Percentiles rank a stretch among this genome's conserved stretches.
phyloP scores from a whole-genome alignment of 2,797 vertebrate species.

The Onychomys torridus region DNA sequence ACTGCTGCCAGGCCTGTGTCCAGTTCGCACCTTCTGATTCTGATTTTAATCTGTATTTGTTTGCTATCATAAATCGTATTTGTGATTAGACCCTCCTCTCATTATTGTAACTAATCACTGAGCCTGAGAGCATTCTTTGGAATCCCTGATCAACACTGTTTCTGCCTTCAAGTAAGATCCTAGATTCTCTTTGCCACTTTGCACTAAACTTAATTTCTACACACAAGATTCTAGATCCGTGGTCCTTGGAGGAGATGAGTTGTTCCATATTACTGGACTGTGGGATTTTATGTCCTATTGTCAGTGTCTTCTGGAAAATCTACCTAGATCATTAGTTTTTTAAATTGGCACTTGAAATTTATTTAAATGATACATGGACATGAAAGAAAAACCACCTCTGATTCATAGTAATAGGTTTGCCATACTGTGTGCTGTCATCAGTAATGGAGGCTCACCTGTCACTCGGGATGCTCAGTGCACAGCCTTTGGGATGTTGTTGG shows the following conservation, averaged over 20 bases:
- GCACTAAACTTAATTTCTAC: background rate
- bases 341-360: background rate
- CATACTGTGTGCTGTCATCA: accelerated
- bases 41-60: background rate
- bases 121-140: background rate
- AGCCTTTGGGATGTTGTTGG: background rate
- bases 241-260: background rate
- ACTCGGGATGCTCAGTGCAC: background rate
- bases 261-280: background rate
- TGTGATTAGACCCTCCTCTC: background rate
- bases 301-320: background rate
- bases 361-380: background rate
- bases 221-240: background rate
- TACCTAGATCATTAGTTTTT: background rate
- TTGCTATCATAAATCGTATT: background rate
- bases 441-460: background rate
- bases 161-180: background rate
- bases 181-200: background rate
- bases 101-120: background rate
- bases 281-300: background rate
- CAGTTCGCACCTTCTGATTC: background rate
- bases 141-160: background rate
- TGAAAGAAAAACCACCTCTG: background rate
- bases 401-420: background rate
- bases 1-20: accelerated